Base-by-base conservation (phyloP, 2,888 invertebrate genomes). In the Drosophila kambysellisi region DNA sequence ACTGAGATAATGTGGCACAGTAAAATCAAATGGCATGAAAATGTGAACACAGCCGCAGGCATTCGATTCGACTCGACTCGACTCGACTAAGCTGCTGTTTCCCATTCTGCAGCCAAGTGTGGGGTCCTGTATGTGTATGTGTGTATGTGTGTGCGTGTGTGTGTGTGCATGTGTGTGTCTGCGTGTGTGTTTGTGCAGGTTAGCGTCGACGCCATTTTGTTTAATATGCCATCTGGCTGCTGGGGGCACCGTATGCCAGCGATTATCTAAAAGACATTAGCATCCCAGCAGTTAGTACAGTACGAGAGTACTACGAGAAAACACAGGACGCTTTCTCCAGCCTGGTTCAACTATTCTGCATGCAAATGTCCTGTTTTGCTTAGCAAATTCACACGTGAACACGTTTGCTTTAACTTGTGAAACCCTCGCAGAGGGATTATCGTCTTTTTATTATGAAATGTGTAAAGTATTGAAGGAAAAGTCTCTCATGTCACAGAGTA, bases 201-300 rank as follows among this genome's bases (percentile, higher is more conserved):
- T 46, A n/a, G 43, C 30, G 62, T 62, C 56, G 63, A 56, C 60
- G 81, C 72, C 79, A 77, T 83, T 81, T 76, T 77, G 67, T 76
- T 83, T 83, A 83, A 83, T 83, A 81, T 73, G 80, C 77, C 80
- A 75, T 54, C 72, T 79, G 81, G 63, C 70, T 56, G 53, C 62
- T 61, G 50, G 46, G 35, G 54, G 39, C 59, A 59, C 77, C 79
- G 63, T 77, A 74, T 81, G 77, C 74, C 81, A 74, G 65, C 79
- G 83, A 83, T 83, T 83, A 83, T 83, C 83, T 81, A 79, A 83
- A 83, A 83, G 63, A 79, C 83, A 83, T 83, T 83, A 83, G 73
- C 81, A 64, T 64, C 65, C 37, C 61, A 64, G 59, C 67, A 75
- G 66, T 48, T 61, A 52, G 53, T 29, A 48, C 56, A 52, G 66